Percentiles rank a stretch among this genome's conserved stretches.
phyloP scores from a whole-genome alignment of 2,888 invertebrate species.

The Ctenicera cuprea region DNA sequence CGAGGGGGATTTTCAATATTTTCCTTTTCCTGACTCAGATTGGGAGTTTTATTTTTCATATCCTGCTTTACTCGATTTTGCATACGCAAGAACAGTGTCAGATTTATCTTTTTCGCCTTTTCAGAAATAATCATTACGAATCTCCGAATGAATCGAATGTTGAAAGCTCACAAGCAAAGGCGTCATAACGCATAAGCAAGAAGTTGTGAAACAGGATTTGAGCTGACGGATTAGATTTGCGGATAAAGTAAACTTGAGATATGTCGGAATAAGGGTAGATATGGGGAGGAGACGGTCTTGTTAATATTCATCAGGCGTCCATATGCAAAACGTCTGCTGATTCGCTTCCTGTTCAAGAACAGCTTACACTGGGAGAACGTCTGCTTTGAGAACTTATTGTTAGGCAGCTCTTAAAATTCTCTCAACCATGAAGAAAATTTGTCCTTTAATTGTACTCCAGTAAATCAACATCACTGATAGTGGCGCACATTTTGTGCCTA shows the following conservation, averaged over 20 bases:
- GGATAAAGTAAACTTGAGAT: constrained; percentile 61
- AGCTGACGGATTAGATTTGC: constrained; percentile 56
- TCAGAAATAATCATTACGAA: constrained; percentile 9
- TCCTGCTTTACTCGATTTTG: constrained; percentile 55
- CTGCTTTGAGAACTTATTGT: constrained; percentile 47
- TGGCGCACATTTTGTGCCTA: too few relatives aligned
- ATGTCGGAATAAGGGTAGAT: constrained; percentile 58
- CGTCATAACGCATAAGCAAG: constrained; percentile 33
- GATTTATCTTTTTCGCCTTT: constrained; percentile 8
- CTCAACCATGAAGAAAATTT: not conserved
- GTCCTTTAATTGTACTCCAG: not conserved
- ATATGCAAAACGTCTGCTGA: constrained; percentile 72
- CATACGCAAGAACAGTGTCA: constrained; percentile 25
- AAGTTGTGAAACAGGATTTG: constrained; percentile 45
- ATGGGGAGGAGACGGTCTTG: constrained; percentile 59
- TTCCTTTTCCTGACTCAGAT: constrained; percentile 61
- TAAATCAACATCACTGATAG: not conserved
- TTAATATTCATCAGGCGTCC: constrained; percentile 72
- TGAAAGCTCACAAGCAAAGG: constrained; percentile 19
- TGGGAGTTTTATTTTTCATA: constrained; percentile 63
- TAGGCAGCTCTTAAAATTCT: constrained; percentile 20
- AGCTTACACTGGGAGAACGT: constrained; percentile 65
- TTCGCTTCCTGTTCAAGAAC: constrained; percentile 68
- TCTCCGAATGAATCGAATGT: constrained; percentile 4
- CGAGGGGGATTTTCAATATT: constrained; percentile 58